Evolutionary conservation across 1,140 invertebrate genomes (phyloP), one percentile per base, ranked within the genome.

Genomic region (Matsumurasca onukii): DNA sequence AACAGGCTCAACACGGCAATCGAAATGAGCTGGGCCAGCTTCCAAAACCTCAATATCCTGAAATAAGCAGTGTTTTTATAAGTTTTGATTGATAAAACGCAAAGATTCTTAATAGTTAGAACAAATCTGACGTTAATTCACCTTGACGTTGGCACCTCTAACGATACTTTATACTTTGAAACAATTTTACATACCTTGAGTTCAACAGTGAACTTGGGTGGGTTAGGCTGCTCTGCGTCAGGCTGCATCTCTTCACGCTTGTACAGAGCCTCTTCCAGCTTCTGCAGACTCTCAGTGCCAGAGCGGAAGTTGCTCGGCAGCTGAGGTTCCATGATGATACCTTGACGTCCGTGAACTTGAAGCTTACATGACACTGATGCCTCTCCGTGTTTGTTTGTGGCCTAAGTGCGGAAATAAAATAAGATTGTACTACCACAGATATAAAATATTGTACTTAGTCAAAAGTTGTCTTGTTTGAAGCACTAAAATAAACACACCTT

Each of bases 241-340:
- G 86, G 76, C 15, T 88, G 76, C 30, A 91, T 87, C 80, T 96
- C 94, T 72, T 95, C 91, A 48, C 87, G 87, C 77, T 95, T 96
- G 76, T 94, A 91, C 64, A 96, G 80, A 24, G 88, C 86, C 80
- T 97, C 93, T 81, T 97, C 94, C 0, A 97, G 80, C 80, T 91
- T 93, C 77, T 95, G 93, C 71, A 96, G 90, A 71, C 91, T 93
- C 75, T 94, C 91, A 0, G 93, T 95, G 65, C 92, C 93, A 31
- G 86, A 87, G 75, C 89, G 88, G 83, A 94, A 95, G 74, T 91
- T 92, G 27, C 84, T 87, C 34, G 94, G 93, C 49, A 97, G 75
- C 77, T 96, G 93, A n/a, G 94, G 93, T 76, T 96, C 93, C 70
- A 95, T 82, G 69, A 96, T 88, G 67, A 97, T 93, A 55, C 92